Conservation (phyloP, 2,797 vertebrate species). For the Caiman crocodilus region DNA sequence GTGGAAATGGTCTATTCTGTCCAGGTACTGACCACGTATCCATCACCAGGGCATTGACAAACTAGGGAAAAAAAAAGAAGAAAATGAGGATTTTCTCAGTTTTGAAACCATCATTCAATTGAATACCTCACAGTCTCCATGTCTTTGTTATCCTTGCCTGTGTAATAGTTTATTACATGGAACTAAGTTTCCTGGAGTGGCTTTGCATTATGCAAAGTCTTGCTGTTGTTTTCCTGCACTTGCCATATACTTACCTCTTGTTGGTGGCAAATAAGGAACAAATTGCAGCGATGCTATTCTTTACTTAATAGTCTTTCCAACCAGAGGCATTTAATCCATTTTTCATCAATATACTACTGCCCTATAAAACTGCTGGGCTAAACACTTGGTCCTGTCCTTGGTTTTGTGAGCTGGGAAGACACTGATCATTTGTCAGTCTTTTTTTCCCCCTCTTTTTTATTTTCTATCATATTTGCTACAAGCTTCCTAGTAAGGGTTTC, state of each 20-base stretch:
- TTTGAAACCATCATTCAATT: constrained; percentile 31
- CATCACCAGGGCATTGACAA: neutral
- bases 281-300: constrained; percentile 28
- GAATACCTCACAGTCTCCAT: constrained; percentile 39
- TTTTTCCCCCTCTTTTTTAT: neutral
- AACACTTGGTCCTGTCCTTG: neutral
- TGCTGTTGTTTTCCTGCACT: neutral
- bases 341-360: neutral
- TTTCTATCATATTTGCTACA: neutral
- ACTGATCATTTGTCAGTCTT: neutral
- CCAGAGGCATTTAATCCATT: neutral
- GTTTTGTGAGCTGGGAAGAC: neutral
- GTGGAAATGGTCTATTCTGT: constrained; percentile 10
- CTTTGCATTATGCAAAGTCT: neutral
- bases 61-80: neutral
- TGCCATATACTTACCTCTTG: constrained; percentile 1
- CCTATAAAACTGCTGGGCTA: neutral
- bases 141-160: constrained; percentile 44
- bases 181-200: constrained; percentile 34
- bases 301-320: constrained; percentile 46
- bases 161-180: constrained; percentile 39
- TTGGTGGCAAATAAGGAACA: constrained; percentile 38
- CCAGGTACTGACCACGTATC: neutral
- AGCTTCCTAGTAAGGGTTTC: constrained; percentile 27
- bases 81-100: constrained; percentile 9